These are phyloP conservation scores for Forbesichthys agassizii DNA, from an alignment of 2,113 vertebrate species.

Conservation along the genomic window DNA sequence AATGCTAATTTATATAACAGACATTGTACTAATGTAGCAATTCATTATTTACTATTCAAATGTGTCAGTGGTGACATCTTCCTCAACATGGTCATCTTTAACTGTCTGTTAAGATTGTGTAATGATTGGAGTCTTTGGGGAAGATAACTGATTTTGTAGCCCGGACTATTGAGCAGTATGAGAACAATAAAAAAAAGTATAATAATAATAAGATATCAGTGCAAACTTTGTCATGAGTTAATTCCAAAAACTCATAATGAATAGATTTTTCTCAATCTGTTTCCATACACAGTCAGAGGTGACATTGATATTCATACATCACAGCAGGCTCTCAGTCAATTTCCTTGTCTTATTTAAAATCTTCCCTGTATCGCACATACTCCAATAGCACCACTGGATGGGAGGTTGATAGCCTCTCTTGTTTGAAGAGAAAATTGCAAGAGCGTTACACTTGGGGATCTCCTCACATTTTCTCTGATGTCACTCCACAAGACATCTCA, in stretches of 20 bases:
- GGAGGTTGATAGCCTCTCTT: slow-evolving; percentile 63
- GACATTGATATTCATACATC: slow-evolving; percentile 74
- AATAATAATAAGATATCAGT: slow-evolving; percentile 17
- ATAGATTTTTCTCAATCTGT: slow-evolving; percentile 58
- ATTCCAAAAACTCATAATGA: slow-evolving; percentile 55
- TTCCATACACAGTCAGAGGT: slow-evolving; percentile 57
- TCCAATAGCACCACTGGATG: slow-evolving; percentile 51
- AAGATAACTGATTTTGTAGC: slow-evolving; percentile 28
- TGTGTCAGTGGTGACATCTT: slow-evolving; percentile 46
- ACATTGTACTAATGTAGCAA: slow-evolving; percentile 41
- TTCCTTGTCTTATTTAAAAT: slow-evolving; percentile 70
- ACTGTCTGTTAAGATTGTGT: slow-evolving; percentile 41
- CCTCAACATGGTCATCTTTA: slow-evolving; percentile 52
- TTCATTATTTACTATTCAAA: slow-evolving; percentile 59
- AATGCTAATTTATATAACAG: slow-evolving; percentile 69
- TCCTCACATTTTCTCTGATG: slow-evolving; percentile 48
- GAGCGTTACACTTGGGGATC: slow-evolving; percentile 53
- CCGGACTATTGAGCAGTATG: slow-evolving; percentile 1
- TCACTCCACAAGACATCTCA: slow-evolving; percentile 37
- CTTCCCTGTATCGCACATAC: slow-evolving; percentile 56
- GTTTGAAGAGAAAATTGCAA: slow-evolving; percentile 72
- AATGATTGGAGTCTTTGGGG: slow-evolving; percentile 53
- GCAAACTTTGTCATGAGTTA: slow-evolving; percentile 36
- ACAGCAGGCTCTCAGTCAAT: slow-evolving; percentile 62
- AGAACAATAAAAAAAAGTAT: slow-evolving; percentile 15